These are phyloP conservation scores for Cosmia pyralina DNA, from an alignment of 2,888 invertebrate genomes.

Conservation along the genomic window DNA sequence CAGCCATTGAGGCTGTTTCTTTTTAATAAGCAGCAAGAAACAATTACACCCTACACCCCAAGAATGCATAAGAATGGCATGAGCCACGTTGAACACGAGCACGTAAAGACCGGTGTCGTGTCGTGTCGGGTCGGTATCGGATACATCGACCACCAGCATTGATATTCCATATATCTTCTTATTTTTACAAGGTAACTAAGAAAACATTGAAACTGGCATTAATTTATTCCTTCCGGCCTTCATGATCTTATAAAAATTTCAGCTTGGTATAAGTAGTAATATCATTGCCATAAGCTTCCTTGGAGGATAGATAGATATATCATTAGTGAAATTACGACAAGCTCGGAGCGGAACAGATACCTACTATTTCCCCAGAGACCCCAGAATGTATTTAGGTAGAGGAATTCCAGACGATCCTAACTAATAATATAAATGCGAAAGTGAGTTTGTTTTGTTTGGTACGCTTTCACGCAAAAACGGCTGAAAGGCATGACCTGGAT, in stretches of 20 bases:
- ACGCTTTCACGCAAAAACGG: no score
- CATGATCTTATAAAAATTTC: not conserved
- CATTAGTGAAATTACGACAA: not conserved
- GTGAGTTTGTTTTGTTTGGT: no score
- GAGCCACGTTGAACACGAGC: slow-evolving; percentile 25
- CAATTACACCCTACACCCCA: not conserved
- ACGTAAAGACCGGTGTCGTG: slow-evolving; percentile 10
- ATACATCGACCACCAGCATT: not conserved
- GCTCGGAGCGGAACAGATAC: not conserved
- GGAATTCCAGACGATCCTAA: not conserved
- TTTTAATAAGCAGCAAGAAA: not conserved
- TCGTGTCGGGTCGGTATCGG: slow-evolving; percentile 1
- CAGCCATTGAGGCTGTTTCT: no score
- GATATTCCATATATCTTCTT: slow-evolving; percentile 17
- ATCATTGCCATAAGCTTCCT: no score
- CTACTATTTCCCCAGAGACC: not conserved
- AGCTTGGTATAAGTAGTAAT: not conserved
- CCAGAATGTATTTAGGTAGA: not conserved
- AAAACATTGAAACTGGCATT: not conserved
- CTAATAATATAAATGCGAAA: no score
- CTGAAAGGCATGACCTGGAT: no score
- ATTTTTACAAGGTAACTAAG: not conserved
- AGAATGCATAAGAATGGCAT: slow-evolving; percentile 27
- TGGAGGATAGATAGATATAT: no score
- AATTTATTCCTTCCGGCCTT: no score